These are phyloP conservation scores for Drosophila kuntzei DNA, from an alignment of 2,888 invertebrate genomes.

Conservation along the genomic window DNA sequence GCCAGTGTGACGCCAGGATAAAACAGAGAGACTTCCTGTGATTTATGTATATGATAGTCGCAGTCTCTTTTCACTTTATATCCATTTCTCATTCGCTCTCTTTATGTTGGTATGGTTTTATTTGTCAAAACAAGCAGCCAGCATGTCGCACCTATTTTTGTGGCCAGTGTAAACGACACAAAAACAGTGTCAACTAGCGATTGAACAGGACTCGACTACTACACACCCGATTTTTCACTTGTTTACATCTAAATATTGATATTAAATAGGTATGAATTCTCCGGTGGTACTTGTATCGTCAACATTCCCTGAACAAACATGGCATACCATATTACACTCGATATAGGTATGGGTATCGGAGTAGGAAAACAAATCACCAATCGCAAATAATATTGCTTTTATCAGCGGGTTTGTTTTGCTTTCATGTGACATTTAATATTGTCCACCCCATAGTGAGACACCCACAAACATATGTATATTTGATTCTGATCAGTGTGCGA, in stretches of 20 bases:
- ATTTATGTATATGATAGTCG: conserved; percentile 35
- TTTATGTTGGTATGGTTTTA: conserved; percentile 28
- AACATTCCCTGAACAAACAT: not conserved
- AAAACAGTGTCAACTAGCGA: not conserved
- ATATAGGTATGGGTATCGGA: not conserved
- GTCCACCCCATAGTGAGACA: not conserved
- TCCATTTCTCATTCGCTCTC: not conserved
- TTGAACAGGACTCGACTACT: conserved; percentile 1
- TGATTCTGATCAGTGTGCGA: not conserved
- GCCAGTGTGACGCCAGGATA: conserved; percentile 32
- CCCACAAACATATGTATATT: not conserved
- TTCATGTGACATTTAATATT: conserved; percentile 36
- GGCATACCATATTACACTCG: conserved; percentile 6
- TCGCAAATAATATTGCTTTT: conserved; percentile 35
- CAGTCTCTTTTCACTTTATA: not conserved
- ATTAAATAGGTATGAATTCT: conserved; percentile 4
- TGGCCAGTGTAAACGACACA: not conserved
- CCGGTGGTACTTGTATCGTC: not conserved
- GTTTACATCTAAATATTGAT: conserved; percentile 19
- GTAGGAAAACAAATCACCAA: conserved; percentile 37
- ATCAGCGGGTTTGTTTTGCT: conserved; percentile 13
- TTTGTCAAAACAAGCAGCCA: conserved; percentile 41
- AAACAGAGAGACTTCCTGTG: conserved; percentile 11
- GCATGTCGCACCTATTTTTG: conserved; percentile 32
- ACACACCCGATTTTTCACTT: conserved; percentile 18